phyloP scores from a whole-genome alignment of 2,797 vertebrate species.

The Podarcis siculus region DNA sequence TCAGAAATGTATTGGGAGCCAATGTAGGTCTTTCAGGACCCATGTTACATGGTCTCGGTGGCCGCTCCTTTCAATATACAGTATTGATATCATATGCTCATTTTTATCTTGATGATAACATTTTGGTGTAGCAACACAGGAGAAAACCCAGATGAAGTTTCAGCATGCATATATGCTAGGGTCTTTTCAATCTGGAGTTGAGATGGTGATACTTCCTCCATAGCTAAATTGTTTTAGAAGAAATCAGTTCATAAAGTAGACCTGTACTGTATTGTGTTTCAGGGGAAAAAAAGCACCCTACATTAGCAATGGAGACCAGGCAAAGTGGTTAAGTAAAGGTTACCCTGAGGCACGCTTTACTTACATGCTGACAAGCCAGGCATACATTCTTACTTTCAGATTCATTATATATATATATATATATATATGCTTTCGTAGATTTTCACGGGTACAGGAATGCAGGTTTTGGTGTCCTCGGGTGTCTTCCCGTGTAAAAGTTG shows the following conservation, averaged over 20 bases:
- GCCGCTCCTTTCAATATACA: too few species aligned
- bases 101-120: not conserved
- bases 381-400: constrained; percentile 51
- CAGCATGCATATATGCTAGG: not conserved
- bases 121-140: not conserved
- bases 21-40: too few species aligned
- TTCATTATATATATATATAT: not conserved
- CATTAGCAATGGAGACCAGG: constrained; percentile 40
- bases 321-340: constrained; percentile 3
- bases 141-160: not conserved
- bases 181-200: not conserved
- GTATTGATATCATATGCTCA: too few species aligned
- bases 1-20: too few species aligned
- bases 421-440: too few species aligned
- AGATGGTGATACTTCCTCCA: not conserved
- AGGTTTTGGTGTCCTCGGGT: too few species aligned
- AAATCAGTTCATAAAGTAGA: constrained; percentile 53
- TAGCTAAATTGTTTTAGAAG: not conserved
- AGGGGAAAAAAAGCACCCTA: constrained; percentile 20
- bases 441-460: too few species aligned
- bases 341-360: constrained; percentile 36
- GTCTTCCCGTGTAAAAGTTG: too few species aligned
- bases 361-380: constrained; percentile 45
- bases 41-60: too few species aligned
- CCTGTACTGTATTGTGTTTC: constrained; percentile 30